Evolutionary conservation across 2,888 invertebrate genomes (phyloP).

Genomic region (Perithous albicinctus): DNA sequence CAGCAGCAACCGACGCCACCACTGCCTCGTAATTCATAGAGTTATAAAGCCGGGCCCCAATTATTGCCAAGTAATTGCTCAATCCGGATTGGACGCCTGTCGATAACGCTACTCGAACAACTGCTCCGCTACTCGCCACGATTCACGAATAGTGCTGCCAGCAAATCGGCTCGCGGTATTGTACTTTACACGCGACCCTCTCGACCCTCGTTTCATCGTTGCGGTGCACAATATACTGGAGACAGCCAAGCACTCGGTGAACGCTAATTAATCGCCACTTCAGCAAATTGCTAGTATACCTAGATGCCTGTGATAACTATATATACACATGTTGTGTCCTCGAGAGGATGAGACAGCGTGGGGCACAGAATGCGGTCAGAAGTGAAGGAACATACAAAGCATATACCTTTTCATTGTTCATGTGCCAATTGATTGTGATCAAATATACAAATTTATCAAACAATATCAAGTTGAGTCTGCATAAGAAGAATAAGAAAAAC

Average conservation of each 20-base stretch:
- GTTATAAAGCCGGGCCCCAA: slow-evolving; percentile 75
- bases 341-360: slow-evolving; percentile 47
- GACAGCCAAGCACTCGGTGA: slow-evolving; percentile 33
- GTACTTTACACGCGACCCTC: slow-evolving; percentile 49
- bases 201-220: slow-evolving; percentile 47
- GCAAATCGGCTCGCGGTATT: neutral
- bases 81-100: slow-evolving; percentile 72
- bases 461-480: too few species aligned
- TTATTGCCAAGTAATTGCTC: slow-evolving; percentile 79
- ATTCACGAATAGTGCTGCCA: slow-evolving; percentile 30
- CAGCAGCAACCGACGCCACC: slow-evolving; percentile 60
- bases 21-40: slow-evolving; percentile 76
- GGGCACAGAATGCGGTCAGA: slow-evolving; percentile 53
- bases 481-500: too few species aligned
- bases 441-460: too few species aligned
- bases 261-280: slow-evolving; percentile 66
- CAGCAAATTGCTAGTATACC: slow-evolving; percentile 61
- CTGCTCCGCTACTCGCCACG: slow-evolving; percentile 45
- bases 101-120: slow-evolving; percentile 66
- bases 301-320: slow-evolving; percentile 41
- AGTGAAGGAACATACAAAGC: slow-evolving; percentile 52
- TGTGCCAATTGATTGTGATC: too few species aligned
- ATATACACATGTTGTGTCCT: slow-evolving; percentile 38
- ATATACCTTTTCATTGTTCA: neutral
- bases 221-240: slow-evolving; percentile 31